A percentile compares a stretch with the other conserved stretches of the same genome.
These are phyloP conservation scores for Seira musarum DNA, from an alignment of 2,888 invertebrate species.

Conservation along the genomic window DNA sequence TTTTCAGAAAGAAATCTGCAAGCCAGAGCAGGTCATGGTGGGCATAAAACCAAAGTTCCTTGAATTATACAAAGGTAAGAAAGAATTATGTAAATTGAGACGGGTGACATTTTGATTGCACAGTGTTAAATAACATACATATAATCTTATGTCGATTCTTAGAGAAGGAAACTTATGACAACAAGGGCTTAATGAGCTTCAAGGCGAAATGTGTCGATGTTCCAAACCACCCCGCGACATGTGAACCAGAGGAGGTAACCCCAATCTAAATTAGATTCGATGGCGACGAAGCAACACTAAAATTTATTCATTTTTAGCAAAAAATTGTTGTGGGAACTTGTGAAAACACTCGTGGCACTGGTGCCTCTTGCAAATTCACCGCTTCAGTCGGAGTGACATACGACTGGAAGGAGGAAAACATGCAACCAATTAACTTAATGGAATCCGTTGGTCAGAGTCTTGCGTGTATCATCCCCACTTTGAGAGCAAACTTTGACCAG, in stretches of 20 bases:
- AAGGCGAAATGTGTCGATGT: slow-evolving; percentile 14
- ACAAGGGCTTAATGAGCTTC: not conserved
- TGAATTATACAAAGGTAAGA: not conserved
- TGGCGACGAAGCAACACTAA: too few species aligned
- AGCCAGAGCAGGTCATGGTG: not conserved
- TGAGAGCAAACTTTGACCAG: not conserved
- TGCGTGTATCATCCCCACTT: not conserved
- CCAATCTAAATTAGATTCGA: too few species aligned
- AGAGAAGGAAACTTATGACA: slow-evolving; percentile 13
- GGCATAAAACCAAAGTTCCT: not conserved
- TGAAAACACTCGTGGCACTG: not conserved
- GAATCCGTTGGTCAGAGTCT: slow-evolving; percentile 16
- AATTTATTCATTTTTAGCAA: not conserved
- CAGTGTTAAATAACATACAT: too few species aligned
- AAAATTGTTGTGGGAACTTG: slow-evolving; percentile 7
- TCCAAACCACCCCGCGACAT: not conserved
- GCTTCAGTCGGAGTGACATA: not conserved
- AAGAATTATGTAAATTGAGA: too few species aligned
- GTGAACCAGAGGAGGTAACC: not conserved
- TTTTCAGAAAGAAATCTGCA: slow-evolving; percentile 11
- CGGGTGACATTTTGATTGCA: too few species aligned
- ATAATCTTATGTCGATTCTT: not conserved
- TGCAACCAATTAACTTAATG: not conserved
- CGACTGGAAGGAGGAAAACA: not conserved
- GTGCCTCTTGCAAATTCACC: not conserved